These are phyloP conservation scores for Drosophila peninsularis DNA, from an alignment of 2,888 invertebrate species.

Conservation along the genomic window DNA sequence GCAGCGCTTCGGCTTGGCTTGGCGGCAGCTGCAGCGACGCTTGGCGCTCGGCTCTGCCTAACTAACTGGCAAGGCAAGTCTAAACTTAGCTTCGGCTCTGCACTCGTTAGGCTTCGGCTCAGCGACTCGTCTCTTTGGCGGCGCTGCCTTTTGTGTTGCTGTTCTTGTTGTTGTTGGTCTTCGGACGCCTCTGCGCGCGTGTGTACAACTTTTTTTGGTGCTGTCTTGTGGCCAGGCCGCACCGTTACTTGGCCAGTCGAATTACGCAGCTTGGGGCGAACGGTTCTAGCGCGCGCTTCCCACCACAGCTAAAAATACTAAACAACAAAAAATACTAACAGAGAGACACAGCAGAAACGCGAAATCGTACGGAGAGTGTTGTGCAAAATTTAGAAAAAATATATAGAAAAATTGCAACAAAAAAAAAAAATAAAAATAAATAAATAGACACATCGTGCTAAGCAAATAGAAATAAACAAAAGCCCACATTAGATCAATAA, in stretches of 20 bases:
- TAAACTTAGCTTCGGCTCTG: slow-evolving; percentile 4
- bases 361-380: slow-evolving; percentile 66
- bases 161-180: too few relatives aligned
- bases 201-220: slow-evolving; percentile 32
- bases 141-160: slow-evolving; percentile 20
- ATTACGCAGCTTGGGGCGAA: slow-evolving; percentile 78
- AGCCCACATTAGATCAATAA: slow-evolving; percentile 49
- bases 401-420: slow-evolving; percentile 24
- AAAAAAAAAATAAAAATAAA: slow-evolving; percentile 5
- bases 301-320: slow-evolving; percentile 57
- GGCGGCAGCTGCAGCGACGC: slow-evolving; percentile 1
- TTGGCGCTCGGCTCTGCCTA: slow-evolving; percentile 20
- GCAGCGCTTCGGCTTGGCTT: slow-evolving; percentile 6
- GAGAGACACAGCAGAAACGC: slow-evolving; percentile 63
- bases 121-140: slow-evolving; percentile 21
- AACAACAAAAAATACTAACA: slow-evolving; percentile 51
- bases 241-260: slow-evolving; percentile 78
- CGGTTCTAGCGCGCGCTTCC: slow-evolving; percentile 77
- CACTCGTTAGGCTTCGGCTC: background rate
- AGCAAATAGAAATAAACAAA: slow-evolving; percentile 22
- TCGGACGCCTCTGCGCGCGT: slow-evolving; percentile 31
- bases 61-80: slow-evolving; percentile 29
- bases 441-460: slow-evolving; percentile 28
- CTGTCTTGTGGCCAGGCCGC: slow-evolving; percentile 71
- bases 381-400: slow-evolving; percentile 51